Evolutionary conservation across 1,140 invertebrate genomes (phyloP).

Genomic region (Cydia pomonella): DNA sequence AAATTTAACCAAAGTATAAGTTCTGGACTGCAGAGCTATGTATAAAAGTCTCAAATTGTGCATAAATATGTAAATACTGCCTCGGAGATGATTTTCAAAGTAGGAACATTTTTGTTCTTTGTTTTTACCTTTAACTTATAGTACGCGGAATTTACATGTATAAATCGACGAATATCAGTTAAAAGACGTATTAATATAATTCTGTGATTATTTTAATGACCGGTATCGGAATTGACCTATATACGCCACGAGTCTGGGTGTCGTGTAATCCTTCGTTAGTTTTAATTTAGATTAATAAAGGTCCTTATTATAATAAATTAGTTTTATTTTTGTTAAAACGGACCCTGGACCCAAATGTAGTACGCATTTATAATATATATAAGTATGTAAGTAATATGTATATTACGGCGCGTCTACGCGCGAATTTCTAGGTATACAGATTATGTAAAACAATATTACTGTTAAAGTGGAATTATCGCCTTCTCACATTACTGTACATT

Average conservation of each 20-base stretch:
- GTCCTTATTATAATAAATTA: slow-evolving; percentile 33
- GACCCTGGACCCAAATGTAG: slow-evolving; percentile 29
- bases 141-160: slow-evolving; percentile 22
- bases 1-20: slow-evolving; percentile 18
- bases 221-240: slow-evolving; percentile 19
- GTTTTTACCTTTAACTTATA: background rate
- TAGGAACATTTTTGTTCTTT: slow-evolving; percentile 5
- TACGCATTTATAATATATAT: slow-evolving; percentile 30
- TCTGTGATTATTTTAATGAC: slow-evolving; percentile 33
- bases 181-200: slow-evolving; percentile 29
- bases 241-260: background rate
- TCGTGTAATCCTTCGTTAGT: slow-evolving; percentile 18
- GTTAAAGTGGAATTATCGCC: background rate
- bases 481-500: slow-evolving; percentile 18
- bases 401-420: background rate
- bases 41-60: slow-evolving; percentile 7
- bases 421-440: slow-evolving; percentile 18
- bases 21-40: background rate
- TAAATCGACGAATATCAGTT: slow-evolving; percentile 27
- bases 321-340: slow-evolving; percentile 34
- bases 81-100: slow-evolving; percentile 21
- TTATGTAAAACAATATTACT: slow-evolving; percentile 24
- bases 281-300: slow-evolving; percentile 34
- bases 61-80: slow-evolving; percentile 25
- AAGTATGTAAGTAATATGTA: slow-evolving; percentile 33